Evolutionary conservation across 92 coral and sea anemone genomes (phyloP).

Genomic region (Epizoanthus scotinus): DNA sequence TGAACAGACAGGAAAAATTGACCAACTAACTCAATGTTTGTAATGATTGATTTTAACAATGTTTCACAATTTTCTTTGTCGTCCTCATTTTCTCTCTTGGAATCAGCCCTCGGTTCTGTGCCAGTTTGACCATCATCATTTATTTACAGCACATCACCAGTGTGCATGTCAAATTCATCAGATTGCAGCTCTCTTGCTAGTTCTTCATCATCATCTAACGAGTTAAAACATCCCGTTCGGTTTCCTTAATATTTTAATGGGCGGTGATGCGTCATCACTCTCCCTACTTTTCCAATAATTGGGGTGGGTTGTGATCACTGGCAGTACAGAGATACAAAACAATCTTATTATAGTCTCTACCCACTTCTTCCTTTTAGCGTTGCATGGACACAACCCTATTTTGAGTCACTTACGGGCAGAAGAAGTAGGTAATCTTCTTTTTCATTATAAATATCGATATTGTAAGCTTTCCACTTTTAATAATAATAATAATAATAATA

Average conservation of each 20-base stretch:
- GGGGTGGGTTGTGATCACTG: constrained; percentile 21
- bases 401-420: constrained; percentile 51
- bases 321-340: constrained; percentile 54
- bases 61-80: constrained; percentile 9
- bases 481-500: too few relatives aligned
- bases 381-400: constrained; percentile 42
- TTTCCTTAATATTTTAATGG: constrained; percentile 14
- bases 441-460: constrained; percentile 48
- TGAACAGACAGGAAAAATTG: constrained; percentile 32
- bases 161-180: too few relatives aligned
- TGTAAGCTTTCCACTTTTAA: constrained; percentile 50
- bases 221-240: neutral
- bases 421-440: constrained; percentile 52
- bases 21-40: constrained; percentile 16
- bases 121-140: too few relatives aligned
- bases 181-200: too few relatives aligned
- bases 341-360: too few relatives aligned
- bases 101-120: neutral
- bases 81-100: constrained; percentile 8
- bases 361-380: constrained; percentile 54
- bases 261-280: constrained; percentile 32
- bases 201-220: neutral
- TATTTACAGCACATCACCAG: too few relatives aligned
- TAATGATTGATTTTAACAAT: constrained; percentile 4
- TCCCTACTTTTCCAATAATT: constrained; percentile 36